Evolutionary conservation across 2,113 vertebrate genomes (phyloP).

Genomic region (Pseudorasbora parva): DNA sequence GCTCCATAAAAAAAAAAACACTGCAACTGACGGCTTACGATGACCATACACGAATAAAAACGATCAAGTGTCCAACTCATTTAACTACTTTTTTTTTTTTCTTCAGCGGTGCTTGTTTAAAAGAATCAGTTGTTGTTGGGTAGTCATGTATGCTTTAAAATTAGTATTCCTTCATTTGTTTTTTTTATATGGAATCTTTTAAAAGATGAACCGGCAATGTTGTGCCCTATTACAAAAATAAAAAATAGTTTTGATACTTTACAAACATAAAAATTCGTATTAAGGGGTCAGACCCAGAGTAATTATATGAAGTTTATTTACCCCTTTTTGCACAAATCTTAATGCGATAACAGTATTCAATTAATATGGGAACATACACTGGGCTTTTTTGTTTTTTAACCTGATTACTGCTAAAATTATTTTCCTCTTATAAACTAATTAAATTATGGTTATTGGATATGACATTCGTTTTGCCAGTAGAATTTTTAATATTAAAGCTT

Average conservation of each 20-base stretch:
- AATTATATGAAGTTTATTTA: neutral
- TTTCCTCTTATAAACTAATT: neutral
- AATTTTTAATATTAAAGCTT: neutral
- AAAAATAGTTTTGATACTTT: neutral
- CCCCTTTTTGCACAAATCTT: neutral
- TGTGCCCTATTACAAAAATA: neutral
- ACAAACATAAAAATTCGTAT: neutral
- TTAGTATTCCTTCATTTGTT: neutral
- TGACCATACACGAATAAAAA: slow-evolving; percentile 26
- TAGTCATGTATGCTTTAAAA: slow-evolving; percentile 1
- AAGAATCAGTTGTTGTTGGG: neutral
- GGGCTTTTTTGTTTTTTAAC: neutral
- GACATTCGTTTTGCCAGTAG: slow-evolving; percentile 18
- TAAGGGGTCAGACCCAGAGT: too few species aligned
- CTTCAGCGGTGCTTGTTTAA: slow-evolving; percentile 13
- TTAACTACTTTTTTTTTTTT: neutral
- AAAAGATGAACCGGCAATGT: neutral
- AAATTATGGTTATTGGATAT: neutral
- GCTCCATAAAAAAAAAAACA: slow-evolving; percentile 25
- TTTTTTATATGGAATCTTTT: slow-evolving; percentile 37
- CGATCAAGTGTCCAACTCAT: slow-evolving; percentile 16
- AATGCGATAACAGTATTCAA: too few species aligned
- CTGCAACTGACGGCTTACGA: slow-evolving; percentile 25
- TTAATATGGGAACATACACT: neutral
- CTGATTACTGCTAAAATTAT: too few species aligned